Evolutionary conservation across 1,140 invertebrate genomes (phyloP), one percentile per base, ranked within the genome.

Genomic region (Drosophila sp.): DNA sequence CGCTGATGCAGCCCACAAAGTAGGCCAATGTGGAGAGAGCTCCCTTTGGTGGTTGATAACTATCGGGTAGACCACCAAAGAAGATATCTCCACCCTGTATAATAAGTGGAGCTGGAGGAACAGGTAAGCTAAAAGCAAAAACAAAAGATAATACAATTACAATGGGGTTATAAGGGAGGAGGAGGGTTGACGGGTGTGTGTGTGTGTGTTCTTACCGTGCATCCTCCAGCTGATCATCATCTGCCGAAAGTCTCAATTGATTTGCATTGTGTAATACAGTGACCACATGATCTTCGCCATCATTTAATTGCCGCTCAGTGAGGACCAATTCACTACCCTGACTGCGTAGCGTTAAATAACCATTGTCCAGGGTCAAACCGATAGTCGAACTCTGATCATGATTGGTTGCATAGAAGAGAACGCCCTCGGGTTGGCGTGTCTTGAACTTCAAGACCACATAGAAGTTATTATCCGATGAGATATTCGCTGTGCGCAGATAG

Each of bases 201-300:
- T 7, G 0, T 1, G 40, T 47, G 0, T 10, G 33, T 55, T 73
- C 91, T 93, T 92, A 96, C 95, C 93, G 93, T 90, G 94, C 95
- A 66, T 93, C 93, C 64, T 95, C 94, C 32, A 23, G 56, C 23
- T 8, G 8, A 60, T 93, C 94, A 87, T 99, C 98, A 86, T 99
- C 98, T 27, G 98, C 96, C 60, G 97, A 95, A 1, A 99, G 93
- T 17, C 95, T 90, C 54, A 97, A 92, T 60, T 93, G 92, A 25
- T 92, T 92, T 55, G 92, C 85, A 91, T 94, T 94, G 78, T 96
- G 96, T 1, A 95, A 96, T 0, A 97, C 95, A 0, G 96, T 97
- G 0, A 99, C 95, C 4, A 97, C 97, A 92, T 99, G 98, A 97
- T 98, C 99, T 66, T 96, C 94, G 35, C 95, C 96, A 92, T 99